Evolutionary conservation across 2,797 vertebrate genomes (phyloP).

Genomic region (Epinephelus coioides): DNA sequence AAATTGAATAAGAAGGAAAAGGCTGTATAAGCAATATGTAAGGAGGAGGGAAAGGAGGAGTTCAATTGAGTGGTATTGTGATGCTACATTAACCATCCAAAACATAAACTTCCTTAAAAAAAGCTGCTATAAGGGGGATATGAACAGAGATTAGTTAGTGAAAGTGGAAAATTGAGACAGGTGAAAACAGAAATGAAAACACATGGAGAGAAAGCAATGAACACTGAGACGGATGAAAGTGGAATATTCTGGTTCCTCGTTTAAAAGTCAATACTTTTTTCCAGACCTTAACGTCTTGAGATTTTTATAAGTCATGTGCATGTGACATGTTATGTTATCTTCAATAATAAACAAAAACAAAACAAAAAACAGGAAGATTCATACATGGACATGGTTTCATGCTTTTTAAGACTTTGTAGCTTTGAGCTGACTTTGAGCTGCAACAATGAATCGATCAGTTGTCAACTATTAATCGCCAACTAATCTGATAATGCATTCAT

Average conservation of each 20-base stretch:
- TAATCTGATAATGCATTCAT: too few species aligned
- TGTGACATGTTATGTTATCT: not conserved
- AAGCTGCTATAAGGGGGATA: not conserved
- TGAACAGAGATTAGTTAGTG: not conserved
- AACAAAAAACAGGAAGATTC: too few species aligned
- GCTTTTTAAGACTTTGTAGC: not conserved
- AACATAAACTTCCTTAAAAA: slow-evolving; percentile 20
- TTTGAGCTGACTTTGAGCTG: too few species aligned
- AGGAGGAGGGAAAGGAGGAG: not conserved
- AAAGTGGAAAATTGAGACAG: not conserved
- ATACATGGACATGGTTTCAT: not conserved
- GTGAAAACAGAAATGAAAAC: not conserved
- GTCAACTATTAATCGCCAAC: too few species aligned
- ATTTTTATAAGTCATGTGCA: not conserved
- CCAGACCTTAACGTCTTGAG: too few species aligned
- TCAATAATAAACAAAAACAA: too few species aligned
- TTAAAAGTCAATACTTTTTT: not conserved
- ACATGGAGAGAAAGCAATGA: not conserved
- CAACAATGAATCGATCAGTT: too few species aligned
- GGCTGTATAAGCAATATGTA: not conserved
- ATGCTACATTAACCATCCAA: slow-evolving; percentile 24
- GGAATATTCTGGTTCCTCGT: not conserved
- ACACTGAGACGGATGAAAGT: not conserved
- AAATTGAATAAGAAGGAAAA: not conserved
- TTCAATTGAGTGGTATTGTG: not conserved